These are phyloP conservation scores for Globodera ellingtonae DNA, from an alignment of 1,140 invertebrate genomes.

Conservation along the genomic window DNA sequence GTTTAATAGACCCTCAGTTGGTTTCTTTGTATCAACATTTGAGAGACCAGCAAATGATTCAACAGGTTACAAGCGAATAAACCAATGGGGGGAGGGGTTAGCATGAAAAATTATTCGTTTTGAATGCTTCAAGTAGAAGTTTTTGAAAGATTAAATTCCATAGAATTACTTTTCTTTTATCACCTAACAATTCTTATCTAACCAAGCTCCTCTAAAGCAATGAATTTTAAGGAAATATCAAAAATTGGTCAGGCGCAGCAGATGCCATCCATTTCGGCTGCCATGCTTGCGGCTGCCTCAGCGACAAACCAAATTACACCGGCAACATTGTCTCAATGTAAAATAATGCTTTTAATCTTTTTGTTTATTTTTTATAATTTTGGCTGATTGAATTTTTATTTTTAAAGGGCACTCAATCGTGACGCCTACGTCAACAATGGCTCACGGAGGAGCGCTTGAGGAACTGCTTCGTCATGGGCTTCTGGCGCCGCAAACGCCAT, in stretches of 20 bases:
- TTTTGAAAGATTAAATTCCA: no score
- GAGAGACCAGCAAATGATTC: conserved; percentile 10
- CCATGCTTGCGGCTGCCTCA: neutral
- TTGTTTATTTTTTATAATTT: neutral
- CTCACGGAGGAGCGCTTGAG: neutral
- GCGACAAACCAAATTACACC: neutral
- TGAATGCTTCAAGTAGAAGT: no score
- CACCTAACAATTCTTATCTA: no score
- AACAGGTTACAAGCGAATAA: neutral
- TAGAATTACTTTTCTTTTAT: neutral
- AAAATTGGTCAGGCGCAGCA: neutral
- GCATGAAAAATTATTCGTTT: no score
- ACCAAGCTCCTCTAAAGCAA: no score
- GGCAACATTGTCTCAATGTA: neutral
- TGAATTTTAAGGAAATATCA: neutral
- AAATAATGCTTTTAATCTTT: no score
- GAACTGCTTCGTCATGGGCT: neutral
- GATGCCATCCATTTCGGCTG: neutral
- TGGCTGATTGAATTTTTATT: neutral
- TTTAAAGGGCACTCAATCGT: conserved; percentile 1
- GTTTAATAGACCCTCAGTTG: neutral
- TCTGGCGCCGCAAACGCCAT: neutral
- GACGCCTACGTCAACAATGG: neutral
- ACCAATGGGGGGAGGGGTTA: neutral
- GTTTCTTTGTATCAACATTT: neutral